Percentiles rank a stretch among this genome's conserved stretches.
These are phyloP conservation scores for Phocoena phocoena DNA, from an alignment of 2,113 vertebrate species.

Conservation along the genomic window DNA sequence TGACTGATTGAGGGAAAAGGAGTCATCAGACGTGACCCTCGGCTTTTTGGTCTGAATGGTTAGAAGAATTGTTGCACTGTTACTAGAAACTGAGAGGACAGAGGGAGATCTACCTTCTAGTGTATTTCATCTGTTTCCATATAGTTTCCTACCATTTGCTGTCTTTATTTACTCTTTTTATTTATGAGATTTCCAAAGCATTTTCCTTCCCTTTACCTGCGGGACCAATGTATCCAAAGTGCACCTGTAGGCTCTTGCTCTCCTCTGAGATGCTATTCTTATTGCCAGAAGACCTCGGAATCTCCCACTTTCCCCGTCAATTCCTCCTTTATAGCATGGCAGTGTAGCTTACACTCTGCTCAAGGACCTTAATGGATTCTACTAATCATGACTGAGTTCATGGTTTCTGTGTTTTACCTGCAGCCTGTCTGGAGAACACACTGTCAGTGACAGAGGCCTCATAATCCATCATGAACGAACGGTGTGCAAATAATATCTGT, in stretches of 20 bases:
- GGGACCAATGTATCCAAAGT: not conserved
- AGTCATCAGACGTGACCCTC: not conserved
- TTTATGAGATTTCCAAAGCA: not conserved
- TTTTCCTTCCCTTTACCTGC: not conserved
- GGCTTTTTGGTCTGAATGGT: not conserved
- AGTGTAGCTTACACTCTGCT: not conserved
- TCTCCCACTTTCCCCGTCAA: not conserved
- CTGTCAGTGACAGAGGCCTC: not conserved
- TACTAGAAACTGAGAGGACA: not conserved
- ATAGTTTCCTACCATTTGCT: not conserved
- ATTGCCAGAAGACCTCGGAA: not conserved
- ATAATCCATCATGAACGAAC: not conserved
- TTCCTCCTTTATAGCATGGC: not conserved
- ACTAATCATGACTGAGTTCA: not conserved
- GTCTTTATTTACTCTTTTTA: conserved; percentile 3
- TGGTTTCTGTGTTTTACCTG: not conserved
- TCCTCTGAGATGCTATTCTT: not conserved
- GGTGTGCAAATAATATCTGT: not conserved
- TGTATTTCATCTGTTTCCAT: not conserved
- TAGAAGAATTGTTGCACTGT: not conserved
- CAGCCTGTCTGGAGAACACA: not conserved
- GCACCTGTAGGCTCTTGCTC: not conserved
- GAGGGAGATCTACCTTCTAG: not conserved
- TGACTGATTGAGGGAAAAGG: not conserved
- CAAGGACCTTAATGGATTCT: not conserved